These are phyloP conservation scores for Cyaniris semiargus DNA, from an alignment of 2,888 invertebrate genomes.

Conservation along the genomic window DNA sequence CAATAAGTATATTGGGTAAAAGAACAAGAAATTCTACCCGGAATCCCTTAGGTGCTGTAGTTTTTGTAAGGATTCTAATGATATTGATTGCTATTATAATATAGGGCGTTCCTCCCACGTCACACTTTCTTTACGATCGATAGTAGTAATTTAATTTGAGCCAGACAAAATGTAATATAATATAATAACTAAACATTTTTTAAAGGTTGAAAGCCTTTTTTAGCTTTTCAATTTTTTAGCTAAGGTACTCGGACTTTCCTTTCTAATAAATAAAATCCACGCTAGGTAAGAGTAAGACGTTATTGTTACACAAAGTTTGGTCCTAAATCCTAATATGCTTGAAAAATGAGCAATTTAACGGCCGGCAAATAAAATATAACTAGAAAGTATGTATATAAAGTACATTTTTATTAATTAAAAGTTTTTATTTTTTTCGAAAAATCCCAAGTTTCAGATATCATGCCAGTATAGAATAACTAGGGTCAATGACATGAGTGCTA, in stretches of 20 bases:
- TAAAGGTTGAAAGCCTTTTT: too few species aligned
- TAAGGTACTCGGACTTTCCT: too few species aligned
- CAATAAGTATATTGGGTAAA: neutral
- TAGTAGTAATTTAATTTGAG: neutral
- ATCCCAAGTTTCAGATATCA: neutral
- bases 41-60: neutral
- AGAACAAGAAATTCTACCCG: neutral
- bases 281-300: too few species aligned
- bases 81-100: slow-evolving; percentile 7
- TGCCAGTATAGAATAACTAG: slow-evolving; percentile 33
- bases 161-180: neutral
- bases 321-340: too few species aligned
- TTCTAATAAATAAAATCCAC: too few species aligned
- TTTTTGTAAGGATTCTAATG: slow-evolving; percentile 21
- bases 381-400: too few species aligned
- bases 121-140: neutral
- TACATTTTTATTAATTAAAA: neutral
- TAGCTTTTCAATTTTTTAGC: too few species aligned
- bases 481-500: slow-evolving; percentile 52
- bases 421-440: neutral
- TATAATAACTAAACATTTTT: too few species aligned
- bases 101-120: slow-evolving; percentile 3
- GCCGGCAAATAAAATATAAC: too few species aligned
- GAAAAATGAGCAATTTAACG: too few species aligned
- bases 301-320: too few species aligned